A percentile compares a stretch with the other conserved stretches of the same genome.
phyloP scores from a whole-genome alignment of 2,797 vertebrate genomes.

The Mionectes olivaceus region DNA sequence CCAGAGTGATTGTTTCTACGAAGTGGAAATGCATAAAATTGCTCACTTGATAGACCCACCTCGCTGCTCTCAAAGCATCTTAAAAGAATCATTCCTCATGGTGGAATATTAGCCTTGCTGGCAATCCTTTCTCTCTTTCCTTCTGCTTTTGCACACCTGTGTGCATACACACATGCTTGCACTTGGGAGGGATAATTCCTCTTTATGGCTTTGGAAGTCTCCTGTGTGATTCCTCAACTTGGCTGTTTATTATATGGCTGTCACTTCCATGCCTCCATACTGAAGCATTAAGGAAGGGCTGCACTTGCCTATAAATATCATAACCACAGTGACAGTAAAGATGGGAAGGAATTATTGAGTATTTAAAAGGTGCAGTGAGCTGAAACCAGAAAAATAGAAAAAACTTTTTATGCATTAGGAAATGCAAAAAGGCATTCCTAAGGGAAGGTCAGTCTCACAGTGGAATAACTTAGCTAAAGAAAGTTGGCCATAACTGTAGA shows the following conservation, averaged over 20 bases:
- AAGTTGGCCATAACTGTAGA: neutral
- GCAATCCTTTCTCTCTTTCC: neutral
- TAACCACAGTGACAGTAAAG: neutral
- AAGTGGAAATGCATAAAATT: neutral
- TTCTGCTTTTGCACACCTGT: neutral
- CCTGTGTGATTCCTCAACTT: neutral
- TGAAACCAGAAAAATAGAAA: constrained; percentile 18
- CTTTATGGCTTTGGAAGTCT: neutral
- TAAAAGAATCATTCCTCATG: neutral
- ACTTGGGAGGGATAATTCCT: neutral
- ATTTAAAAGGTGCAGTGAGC: neutral
- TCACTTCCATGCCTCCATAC: neutral
- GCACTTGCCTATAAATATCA: neutral
- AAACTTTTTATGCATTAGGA: neutral
- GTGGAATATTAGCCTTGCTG: neutral
- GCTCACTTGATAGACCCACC: neutral
- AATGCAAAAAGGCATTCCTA: neutral
- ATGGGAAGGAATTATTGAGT: neutral
- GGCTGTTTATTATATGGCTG: neutral
- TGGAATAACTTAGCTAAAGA: neutral
- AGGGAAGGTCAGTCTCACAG: neutral
- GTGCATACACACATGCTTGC: neutral
- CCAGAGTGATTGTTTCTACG: neutral
- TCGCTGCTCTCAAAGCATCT: neutral
- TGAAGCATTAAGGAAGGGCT: neutral